Base-by-base conservation (phyloP, 2,113 vertebrate species). In the Eidolon helvum region DNA sequence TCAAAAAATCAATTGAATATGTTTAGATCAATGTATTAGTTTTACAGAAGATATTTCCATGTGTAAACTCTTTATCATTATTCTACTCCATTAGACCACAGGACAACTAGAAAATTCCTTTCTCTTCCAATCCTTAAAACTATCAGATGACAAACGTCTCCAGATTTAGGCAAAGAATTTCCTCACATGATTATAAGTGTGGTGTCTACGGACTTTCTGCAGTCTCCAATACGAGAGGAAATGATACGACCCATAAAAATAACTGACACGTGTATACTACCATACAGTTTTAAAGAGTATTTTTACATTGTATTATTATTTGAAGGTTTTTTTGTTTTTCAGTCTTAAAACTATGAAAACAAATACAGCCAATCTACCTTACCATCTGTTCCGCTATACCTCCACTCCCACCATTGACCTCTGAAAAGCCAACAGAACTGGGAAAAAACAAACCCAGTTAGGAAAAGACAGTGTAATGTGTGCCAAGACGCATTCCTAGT, bases 371-470 rank as follows among this genome's bases (percentile, higher is more conserved):
- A 43, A 50, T 28, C 69, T 92, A 85, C 4, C 26, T 75, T 92
- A n/a, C 15, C 77, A 33, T 68, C 28, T 68, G 26, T 53, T 72
- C 40, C 80, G 9, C 68, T 86, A 8, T 38, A 72, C 21, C 9
- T 18, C 35, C 24, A 43, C n/a, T 40, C 33, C 10, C 1, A 66
- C 38, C 33, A 5, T 66, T 84, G 38, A 79, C 50, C n/a, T 71
- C 85, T n/a, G 69, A 87, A 88, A 96, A 87, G 50, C 43, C 75
- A 84, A 77, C 6, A 65, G 35, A 84, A 91, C 26, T 85, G 40
- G 87, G 75, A 93, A 95, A 50, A 97, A 96, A 82, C 74, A 77
- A 66, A 91, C 82, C 22, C 33, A 30, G 24, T 90, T 91, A 87
- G 48, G 61, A 63, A 85, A 87, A 92, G 45, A 82, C 33, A 85